Conservation (phyloP, 2,113 vertebrate species). For the Mastomys coucha region DNA sequence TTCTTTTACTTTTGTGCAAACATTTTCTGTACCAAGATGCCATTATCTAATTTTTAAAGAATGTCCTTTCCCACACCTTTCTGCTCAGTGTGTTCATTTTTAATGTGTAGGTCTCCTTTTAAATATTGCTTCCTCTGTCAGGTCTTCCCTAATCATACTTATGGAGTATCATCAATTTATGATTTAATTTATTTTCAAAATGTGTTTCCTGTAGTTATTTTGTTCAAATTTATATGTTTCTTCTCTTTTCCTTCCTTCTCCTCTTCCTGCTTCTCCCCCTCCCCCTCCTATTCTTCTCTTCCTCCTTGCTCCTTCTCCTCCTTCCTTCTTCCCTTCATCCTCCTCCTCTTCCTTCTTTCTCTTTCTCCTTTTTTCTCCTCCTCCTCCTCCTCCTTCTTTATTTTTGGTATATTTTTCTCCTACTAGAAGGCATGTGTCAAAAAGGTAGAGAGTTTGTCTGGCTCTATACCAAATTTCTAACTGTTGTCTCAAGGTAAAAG, state of each 20-base stretch:
- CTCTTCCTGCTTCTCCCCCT: too few relatives aligned
- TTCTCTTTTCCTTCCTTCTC: neutral
- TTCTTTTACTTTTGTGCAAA: neutral
- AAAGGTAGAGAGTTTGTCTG: neutral
- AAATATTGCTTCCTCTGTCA: neutral
- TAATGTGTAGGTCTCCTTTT: neutral
- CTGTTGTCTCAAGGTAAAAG: neutral
- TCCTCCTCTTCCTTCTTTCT: too few relatives aligned
- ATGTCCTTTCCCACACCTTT: neutral
- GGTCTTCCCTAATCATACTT: neutral
- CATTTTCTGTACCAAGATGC: neutral
- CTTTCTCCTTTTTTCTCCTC: too few relatives aligned
- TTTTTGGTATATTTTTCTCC: neutral
- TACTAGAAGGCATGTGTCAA: neutral
- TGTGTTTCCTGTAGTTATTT: neutral
- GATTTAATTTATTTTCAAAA: neutral
- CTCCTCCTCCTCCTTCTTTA: too few relatives aligned
- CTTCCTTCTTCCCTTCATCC: too few relatives aligned
- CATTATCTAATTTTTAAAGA: neutral
- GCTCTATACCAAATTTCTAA: too few relatives aligned
- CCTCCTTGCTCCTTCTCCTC: too few relatives aligned
- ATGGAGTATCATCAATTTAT: neutral
- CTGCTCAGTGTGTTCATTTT: neutral
- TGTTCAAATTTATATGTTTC: neutral
- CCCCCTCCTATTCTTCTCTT: too few relatives aligned